Evolutionary conservation across 1,140 invertebrate species (phyloP), one percentile per base, ranked within the genome.

Genomic region (Pygmarrhopalites habei): DNA sequence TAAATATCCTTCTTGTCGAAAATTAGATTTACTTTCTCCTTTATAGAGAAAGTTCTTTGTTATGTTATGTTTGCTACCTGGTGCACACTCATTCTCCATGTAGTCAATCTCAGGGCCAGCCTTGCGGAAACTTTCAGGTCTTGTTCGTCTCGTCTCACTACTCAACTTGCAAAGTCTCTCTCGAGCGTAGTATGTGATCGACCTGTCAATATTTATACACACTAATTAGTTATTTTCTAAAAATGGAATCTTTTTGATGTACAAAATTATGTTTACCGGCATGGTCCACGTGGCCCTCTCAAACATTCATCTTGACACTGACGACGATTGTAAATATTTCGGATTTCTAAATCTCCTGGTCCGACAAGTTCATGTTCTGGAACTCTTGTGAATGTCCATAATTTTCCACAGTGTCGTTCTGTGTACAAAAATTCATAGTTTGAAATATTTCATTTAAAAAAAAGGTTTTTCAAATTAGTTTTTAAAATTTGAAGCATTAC

Each of bases 61-160:
- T n/a, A n/a, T n/a, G n/a, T n/a, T n/a, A n/a, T n/a, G n/a, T n/a
- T n/a, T 58, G 70, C 69, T 71, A 79, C 79, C 75, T 68, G 73
- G 72, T 47, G 78, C 76, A 65, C 79, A 81, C 69, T 79, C 76
- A 70, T 81, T 81, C 70, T 81, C 79, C 68, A 81, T 72, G 66
- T 81, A 81, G 68, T 81, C 78, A 5, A 79, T 72, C 55, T 79
- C 75, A 30, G 74, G 67, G 5, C 71, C 68, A 23, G 73, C 69
- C 53, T 71, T 64, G 30, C 73, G 64, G 66, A 78, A 79, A n/a
- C 73, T 72, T 47, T 74, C 72, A 23, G 78, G 77, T 29, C 72
- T 67, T 0, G 78, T 75, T 56, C 79, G 61, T 62, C 79, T 65
- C 4, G 77, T 79, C 53, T 81, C 78, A 17, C 74, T 69, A 67